Evolutionary conservation across 1,140 invertebrate genomes (phyloP), one percentile per base, ranked within the genome.

Genomic region (Bombus sylvicola): DNA sequence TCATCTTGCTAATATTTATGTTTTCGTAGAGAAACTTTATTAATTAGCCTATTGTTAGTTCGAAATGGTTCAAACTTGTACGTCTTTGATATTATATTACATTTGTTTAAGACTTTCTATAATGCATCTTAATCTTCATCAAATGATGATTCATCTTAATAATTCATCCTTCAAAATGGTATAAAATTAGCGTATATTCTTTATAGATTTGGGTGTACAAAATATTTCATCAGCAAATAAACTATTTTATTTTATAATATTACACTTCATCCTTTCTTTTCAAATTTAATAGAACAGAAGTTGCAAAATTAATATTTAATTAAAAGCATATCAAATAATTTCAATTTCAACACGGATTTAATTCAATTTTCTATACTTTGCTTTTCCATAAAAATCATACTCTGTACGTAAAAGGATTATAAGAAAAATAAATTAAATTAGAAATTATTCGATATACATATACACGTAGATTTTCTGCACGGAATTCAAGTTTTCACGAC

Each of bases 11-110:
- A 41, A 78, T 78, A 78, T 78, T 78, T 64, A 78, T 64, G 75
- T 64, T 59, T 78, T 78, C 59, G 37, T 31, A n/a, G 28, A 41
- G 57, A 64, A 78, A 78, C 75, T 39, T 78, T 78, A 78, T 78
- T 78, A 78, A 78, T 78, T 78, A 78, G 59, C 75, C 37, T 64
- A 78, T 78, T 78, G 75, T 78, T 15, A 31, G 41, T 59, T 18
- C 37, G 5, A 78, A 22, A 22, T 41, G 37, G 6, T 34, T 25
- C 75, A 25, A 53, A 75, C n/a, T 53, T 25, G 39, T 25, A 28
- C n/a, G 22, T 8, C 28, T 62, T 22, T 41, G 13, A 39, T 77
- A 39, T 28, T 15, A 59, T 39, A 28, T 37, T 57, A n/a, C 39
- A 37, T 41, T 41, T 71, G 68, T 71, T 71, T 68, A 37, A 68